phyloP scores from a whole-genome alignment of 2,113 vertebrate genomes.

The Zosterops lateralis region DNA sequence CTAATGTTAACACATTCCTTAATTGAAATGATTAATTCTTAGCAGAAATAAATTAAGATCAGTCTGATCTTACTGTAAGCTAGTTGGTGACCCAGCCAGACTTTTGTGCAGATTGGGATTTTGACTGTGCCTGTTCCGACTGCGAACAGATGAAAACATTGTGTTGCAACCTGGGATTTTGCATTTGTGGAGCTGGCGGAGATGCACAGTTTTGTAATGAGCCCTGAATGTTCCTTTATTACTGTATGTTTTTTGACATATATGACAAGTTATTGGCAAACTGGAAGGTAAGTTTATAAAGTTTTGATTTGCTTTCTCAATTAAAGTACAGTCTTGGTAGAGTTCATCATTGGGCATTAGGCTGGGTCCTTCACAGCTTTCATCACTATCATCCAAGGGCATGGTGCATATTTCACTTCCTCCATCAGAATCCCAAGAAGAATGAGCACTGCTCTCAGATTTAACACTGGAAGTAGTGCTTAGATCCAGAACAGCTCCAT shows the following conservation, averaged over 20 bases:
- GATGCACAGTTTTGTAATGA: slow-evolving; percentile 97
- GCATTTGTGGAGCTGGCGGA: slow-evolving; percentile 93
- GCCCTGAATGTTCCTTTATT: slow-evolving; percentile 96
- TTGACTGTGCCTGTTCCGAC: slow-evolving; percentile 95
- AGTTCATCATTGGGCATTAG: slow-evolving; percentile 70
- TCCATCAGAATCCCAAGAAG: slow-evolving; percentile 92
- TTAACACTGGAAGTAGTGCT: slow-evolving; percentile 86
- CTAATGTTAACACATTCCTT: slow-evolving; percentile 39
- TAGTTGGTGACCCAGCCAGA: slow-evolving; percentile 70
- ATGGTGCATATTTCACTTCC: slow-evolving; percentile 84
- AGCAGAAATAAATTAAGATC: slow-evolving; percentile 11
- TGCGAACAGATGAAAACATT: slow-evolving; percentile 94
- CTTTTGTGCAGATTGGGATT: slow-evolving; percentile 96
- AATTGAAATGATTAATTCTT: slow-evolving; percentile 48
- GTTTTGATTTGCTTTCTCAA: slow-evolving; percentile 75
- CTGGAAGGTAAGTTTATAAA: slow-evolving; percentile 72
- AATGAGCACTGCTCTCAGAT: slow-evolving; percentile 78
- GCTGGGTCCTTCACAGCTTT: slow-evolving; percentile 81
- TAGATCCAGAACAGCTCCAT: slow-evolving; percentile 87
- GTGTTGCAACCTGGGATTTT: slow-evolving; percentile 92
- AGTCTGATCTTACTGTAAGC: slow-evolving; percentile 55
- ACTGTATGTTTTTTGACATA: slow-evolving; percentile 95
- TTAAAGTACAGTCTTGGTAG: slow-evolving; percentile 68
- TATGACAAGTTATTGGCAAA: slow-evolving; percentile 89
- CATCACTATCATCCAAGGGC: slow-evolving; percentile 86